Conservation (phyloP, 2,113 vertebrate genomes). For the Ptilorrhoa leucosticta region DNA sequence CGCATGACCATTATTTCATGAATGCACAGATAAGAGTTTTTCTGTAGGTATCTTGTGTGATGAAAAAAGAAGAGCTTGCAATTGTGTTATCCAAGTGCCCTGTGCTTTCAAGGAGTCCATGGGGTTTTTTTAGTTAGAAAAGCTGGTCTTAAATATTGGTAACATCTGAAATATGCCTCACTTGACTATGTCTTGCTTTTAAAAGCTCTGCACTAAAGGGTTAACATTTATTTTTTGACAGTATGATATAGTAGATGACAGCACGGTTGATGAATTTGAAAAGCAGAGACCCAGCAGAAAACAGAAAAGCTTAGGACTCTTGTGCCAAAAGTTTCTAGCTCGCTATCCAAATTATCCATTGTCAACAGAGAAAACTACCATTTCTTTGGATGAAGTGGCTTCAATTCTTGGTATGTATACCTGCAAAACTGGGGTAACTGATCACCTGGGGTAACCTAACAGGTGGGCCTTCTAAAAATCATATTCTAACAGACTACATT, state of each 20-base stretch:
- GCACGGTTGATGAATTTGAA: conserved; percentile 78
- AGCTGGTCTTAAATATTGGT: background rate
- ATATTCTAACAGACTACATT: background rate
- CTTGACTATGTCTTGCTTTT: background rate
- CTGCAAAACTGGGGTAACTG: background rate
- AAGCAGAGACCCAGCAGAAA: conserved; percentile 90
- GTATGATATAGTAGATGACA: conserved; percentile 76
- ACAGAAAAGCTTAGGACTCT: conserved; percentile 91
- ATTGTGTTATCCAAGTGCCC: background rate
- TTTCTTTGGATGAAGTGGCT: conserved; percentile 93
- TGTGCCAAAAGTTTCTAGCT: conserved; percentile 94
- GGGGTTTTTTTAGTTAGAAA: background rate
- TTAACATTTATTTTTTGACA: conserved; percentile 53
- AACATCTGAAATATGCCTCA: background rate
- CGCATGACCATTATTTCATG: background rate
- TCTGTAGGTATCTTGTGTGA: background rate
- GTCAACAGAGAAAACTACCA: conserved; percentile 81
- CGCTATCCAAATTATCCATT: conserved; percentile 89
- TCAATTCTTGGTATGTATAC: conserved; percentile 82
- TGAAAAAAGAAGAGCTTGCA: background rate
- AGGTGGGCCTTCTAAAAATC: background rate
- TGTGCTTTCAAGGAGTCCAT: background rate
- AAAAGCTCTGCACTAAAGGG: conserved; percentile 12
- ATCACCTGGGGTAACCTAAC: background rate
- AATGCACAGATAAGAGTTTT: background rate